phyloP scores from a whole-genome alignment of 2,888 invertebrate genomes.

The Loripinus fragilis region DNA sequence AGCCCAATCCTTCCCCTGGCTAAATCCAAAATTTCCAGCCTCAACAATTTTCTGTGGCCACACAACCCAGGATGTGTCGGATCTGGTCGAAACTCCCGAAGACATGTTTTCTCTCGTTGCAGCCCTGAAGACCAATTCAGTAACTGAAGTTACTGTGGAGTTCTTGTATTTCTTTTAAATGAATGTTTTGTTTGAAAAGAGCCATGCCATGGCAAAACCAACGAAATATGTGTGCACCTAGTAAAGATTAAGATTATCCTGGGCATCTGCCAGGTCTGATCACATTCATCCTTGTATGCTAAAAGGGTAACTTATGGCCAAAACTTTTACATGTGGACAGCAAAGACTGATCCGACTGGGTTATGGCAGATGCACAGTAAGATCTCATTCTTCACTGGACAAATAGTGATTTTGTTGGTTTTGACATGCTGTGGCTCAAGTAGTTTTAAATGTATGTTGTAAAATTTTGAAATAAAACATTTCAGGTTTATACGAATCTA shows the following conservation, averaged over 20 bases:
- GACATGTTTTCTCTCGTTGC: no score
- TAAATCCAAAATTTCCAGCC: no score
- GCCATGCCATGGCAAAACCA: no score
- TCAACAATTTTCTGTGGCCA: no score
- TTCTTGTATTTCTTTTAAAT: background rate
- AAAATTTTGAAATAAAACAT: conserved; percentile 8
- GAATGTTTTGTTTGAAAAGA: background rate
- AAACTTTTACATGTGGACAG: background rate
- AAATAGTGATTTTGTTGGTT: background rate
- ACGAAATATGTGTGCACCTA: no score
- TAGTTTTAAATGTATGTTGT: conserved; percentile 2
- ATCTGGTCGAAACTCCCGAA: no score
- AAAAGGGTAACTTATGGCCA: background rate
- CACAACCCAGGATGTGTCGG: no score
- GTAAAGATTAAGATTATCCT: no score
- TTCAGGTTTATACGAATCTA: background rate
- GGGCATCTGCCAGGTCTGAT: background rate
- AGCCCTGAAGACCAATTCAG: no score
- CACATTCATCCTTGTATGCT: background rate
- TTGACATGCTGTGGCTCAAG: conserved; percentile 9
- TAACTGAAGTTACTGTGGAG: no score
- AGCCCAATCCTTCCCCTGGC: no score
- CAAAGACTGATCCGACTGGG: background rate
- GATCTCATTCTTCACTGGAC: background rate
- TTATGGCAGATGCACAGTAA: background rate